Evolutionary conservation across 2,113 vertebrate genomes (phyloP), one percentile per base, ranked within the genome.

Genomic region (Cheirogaleus medius): DNA sequence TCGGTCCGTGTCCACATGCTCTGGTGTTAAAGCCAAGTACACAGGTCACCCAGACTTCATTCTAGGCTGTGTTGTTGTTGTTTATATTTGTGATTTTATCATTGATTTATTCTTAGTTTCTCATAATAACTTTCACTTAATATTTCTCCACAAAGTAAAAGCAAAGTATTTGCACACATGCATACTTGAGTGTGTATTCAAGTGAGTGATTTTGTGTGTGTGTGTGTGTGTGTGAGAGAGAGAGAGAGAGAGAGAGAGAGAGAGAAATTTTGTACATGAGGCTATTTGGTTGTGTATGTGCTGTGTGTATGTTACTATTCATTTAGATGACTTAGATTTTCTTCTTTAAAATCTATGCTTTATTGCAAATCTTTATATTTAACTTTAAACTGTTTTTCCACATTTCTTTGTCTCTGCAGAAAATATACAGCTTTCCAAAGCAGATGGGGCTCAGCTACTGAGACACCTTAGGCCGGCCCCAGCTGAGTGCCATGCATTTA

Each of bases 1-100:
- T 17, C 14, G 20, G 11, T 10, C 27, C 27, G 1, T 5, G 37
- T 32, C 18, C 15, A 1, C 2, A 10, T 54, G 17, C 60, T 17
- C 0, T 4, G 1, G 1, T 1, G 3, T 12, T 25, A 86, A 60
- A n/a, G 21, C 32, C 42, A 78, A 23, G 2, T 27, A 42, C 8
- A 18, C 11, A 52, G n/a, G 9, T 11, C 39, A 39, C 42, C 5
- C 0, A 3, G 21, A 25, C 32, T 77, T 60, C 14, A 27, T 27
- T 29, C 52, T 34, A 81, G 47, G 21, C 17, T 17, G 6, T 56
- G n/a, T 23, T 73, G 15, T 5, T 54, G 23, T 8, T 25, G 21
- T 44, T 32, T 20, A 21, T 58, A 23, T 37, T 25, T 56, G 5
- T 6, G 10, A 47, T 84, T 90, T 87, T 32, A 39, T n/a, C 78